Evolutionary conservation across 1,140 invertebrate species (phyloP), one percentile per base, ranked within the genome.

Genomic region (Vanessa atalanta): DNA sequence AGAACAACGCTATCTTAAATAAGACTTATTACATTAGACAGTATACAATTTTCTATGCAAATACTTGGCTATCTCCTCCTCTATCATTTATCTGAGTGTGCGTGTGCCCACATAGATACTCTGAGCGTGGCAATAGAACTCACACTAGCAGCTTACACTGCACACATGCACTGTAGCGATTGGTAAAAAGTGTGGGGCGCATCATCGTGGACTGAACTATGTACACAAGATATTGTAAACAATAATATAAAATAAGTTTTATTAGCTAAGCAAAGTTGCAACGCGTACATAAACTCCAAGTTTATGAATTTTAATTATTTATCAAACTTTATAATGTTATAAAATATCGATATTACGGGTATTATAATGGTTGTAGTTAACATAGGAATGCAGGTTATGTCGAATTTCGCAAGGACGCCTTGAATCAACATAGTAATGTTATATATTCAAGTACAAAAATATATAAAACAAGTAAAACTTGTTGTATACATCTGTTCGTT

Each of bases 311-410:
- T 69, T 69, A 69, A 69, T 69, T 69, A 57, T 15, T 15, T 47
- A 69, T 55, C 37, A 47, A 69, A 69, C 66, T 53, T 69, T 47
- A 61, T 37, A 55, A 48, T 60, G 66, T 69, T 31, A 69, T 60
- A 69, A 69, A 69, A 69, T 37, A 57, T 60, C 43, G 50, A 71
- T 71, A 71, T 71, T 71, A 51, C 61, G 31, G 26, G 9, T 61
- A 15, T 71, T 53, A 43, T 71, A 64, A 65, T 43, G 69, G 14
- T 51, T 51, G 43, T 64, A 51, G 64, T 71, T 71, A 64, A 31
- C 69, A 71, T 71, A 71, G 60, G 61, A 71, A 71, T 71, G 60
- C 50, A 71, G 69, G 43, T 51, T 50, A 50, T 48, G 20, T 37
- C 26, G 55, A 31, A 50, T 70, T 51, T 53, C 15, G 60, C 69